Conservation (phyloP, 2,888 invertebrate genomes). For the Melanchra persicariae region DNA sequence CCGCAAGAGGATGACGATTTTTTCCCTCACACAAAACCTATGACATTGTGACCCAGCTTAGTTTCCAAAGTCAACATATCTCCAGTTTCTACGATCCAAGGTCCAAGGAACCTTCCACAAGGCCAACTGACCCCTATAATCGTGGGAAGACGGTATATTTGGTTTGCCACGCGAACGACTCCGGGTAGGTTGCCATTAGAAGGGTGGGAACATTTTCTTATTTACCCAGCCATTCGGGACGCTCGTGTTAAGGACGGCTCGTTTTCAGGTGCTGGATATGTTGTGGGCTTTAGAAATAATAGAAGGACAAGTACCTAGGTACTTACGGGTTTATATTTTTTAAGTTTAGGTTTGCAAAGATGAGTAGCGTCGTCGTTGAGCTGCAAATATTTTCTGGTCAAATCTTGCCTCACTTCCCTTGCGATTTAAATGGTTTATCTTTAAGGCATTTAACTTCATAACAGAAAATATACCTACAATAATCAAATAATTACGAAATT, state of each 20-base stretch:
- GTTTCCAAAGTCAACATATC: slow-evolving; percentile 41
- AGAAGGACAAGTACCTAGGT: background rate
- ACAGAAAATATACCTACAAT: background rate
- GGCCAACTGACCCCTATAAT: slow-evolving; percentile 71
- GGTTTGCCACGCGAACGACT: slow-evolving; percentile 67
- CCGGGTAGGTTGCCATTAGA: slow-evolving; percentile 74
- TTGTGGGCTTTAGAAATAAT: slow-evolving; percentile 8
- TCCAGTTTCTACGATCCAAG: slow-evolving; percentile 44
- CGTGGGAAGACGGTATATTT: slow-evolving; percentile 70
- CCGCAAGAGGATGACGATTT: background rate
- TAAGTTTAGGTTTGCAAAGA: background rate
- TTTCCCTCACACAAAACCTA: slow-evolving; percentile 9
- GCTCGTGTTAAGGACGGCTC: slow-evolving; percentile 61
- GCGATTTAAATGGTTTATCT: background rate
- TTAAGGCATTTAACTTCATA: background rate
- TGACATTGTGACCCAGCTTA: slow-evolving; percentile 4
- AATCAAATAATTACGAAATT: background rate
- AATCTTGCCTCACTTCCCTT: too few relatives aligned
- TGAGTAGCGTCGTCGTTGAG: too few relatives aligned
- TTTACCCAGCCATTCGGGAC: slow-evolving; percentile 74
- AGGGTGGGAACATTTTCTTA: slow-evolving; percentile 80
- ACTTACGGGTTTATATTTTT: background rate
- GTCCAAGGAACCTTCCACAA: slow-evolving; percentile 53
- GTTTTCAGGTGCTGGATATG: slow-evolving; percentile 27
- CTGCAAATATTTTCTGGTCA: too few relatives aligned